Percentiles rank a stretch among this genome's conserved stretches.
phyloP scores from a whole-genome alignment of 2,797 vertebrate genomes.

The Lepilemur ruficaudatus region DNA sequence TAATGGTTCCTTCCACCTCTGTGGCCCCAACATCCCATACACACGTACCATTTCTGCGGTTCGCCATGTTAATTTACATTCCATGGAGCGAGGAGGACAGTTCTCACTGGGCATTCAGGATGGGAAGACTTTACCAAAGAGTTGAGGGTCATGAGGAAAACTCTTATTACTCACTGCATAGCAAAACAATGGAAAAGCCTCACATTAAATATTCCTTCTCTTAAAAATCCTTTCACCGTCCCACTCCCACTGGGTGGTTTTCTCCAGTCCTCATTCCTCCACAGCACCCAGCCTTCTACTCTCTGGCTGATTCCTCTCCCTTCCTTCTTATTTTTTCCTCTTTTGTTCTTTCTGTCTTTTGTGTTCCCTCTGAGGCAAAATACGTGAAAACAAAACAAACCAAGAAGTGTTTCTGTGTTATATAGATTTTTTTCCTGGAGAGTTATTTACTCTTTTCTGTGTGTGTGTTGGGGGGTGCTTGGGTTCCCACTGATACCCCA shows the following conservation, averaged over 20 bases:
- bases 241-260: neutral
- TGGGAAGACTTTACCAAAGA: neutral
- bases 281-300: neutral
- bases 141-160: neutral
- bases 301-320: neutral
- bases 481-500: neutral
- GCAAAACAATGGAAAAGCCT: neutral
- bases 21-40: fast-evolving
- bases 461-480: neutral
- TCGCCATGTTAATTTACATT: too few species aligned
- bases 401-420: neutral
- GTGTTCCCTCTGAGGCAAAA: neutral
- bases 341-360: neutral
- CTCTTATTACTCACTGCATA: neutral
- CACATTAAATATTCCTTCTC: neutral
- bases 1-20: neutral
- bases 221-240: neutral
- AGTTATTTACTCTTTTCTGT: neutral
- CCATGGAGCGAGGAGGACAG: fast-evolving
- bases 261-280: neutral
- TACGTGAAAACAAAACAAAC: neutral
- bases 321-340: neutral
- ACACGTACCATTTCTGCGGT: neutral
- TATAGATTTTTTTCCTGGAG: neutral
- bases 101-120: neutral